A percentile compares a stretch with the other conserved stretches of the same genome.
phyloP scores from a whole-genome alignment of 2,888 invertebrate genomes.

The Tromatobia lineatoria region DNA sequence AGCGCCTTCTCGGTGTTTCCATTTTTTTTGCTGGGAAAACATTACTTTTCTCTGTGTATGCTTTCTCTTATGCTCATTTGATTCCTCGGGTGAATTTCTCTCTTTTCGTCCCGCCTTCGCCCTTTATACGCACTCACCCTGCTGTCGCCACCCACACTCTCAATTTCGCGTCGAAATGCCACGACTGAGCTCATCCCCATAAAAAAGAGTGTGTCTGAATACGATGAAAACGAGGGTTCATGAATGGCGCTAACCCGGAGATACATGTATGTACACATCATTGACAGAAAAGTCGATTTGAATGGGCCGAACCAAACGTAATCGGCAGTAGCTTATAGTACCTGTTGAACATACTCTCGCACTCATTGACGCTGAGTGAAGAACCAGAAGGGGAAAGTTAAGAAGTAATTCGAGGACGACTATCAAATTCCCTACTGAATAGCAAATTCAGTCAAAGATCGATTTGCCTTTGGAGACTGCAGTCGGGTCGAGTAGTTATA shows the following conservation, averaged over 20 bases:
- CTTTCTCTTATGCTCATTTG: constrained; percentile 10
- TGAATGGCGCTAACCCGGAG: constrained; percentile 35
- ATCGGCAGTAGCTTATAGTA: constrained; percentile 60
- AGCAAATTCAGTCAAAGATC: background rate
- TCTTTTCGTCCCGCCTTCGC: background rate
- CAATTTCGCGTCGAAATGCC: constrained; percentile 34
- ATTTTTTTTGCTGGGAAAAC: background rate
- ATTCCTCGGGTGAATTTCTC: constrained; percentile 25
- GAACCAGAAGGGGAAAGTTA: background rate
- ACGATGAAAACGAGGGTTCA: constrained; percentile 16
- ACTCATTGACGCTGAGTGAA: constrained; percentile 39
- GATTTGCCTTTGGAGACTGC: background rate
- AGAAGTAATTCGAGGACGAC: constrained; percentile 17
- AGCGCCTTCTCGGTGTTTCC: constrained; percentile 8
- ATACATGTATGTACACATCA: constrained; percentile 48
- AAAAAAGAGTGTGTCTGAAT: constrained; percentile 18
- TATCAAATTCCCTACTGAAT: background rate
- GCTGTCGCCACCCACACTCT: constrained; percentile 5
- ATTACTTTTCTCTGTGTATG: constrained; percentile 9
- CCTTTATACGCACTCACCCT: constrained; percentile 25
- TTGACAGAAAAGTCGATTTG: constrained; percentile 65
- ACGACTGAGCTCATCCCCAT: constrained; percentile 17
- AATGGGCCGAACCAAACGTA: constrained; percentile 70
- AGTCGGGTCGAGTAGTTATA: background rate
- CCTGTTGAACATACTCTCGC: constrained; percentile 73